A percentile compares a stretch with the other conserved stretches of the same genome.
These are phyloP conservation scores for Pristionchus maxplancki DNA, from an alignment of 2,888 invertebrate genomes.

Conservation along the genomic window DNA sequence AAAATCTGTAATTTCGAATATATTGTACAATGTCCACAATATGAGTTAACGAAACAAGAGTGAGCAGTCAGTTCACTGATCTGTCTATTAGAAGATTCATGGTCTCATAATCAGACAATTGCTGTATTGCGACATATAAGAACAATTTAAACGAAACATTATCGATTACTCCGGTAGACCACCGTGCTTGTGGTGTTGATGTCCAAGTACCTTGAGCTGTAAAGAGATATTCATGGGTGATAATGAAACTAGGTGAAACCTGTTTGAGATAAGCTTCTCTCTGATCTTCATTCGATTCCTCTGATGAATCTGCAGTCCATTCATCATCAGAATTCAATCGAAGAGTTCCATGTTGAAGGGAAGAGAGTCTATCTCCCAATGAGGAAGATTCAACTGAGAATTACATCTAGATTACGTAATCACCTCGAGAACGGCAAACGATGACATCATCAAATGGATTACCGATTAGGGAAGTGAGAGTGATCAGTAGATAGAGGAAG, in stretches of 20 bases:
- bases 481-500: neutral
- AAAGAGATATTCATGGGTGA: too few relatives aligned
- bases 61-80: neutral
- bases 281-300: constrained; percentile 37
- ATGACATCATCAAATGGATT: neutral
- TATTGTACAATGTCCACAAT: neutral
- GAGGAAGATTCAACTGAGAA: neutral
- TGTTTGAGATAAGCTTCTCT: neutral
- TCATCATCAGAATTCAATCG: constrained; percentile 1
- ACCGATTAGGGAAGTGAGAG: constrained; percentile 1
- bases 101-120: neutral
- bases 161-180: neutral
- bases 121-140: neutral
- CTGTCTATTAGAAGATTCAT: neutral
- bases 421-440: neutral
- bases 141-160: neutral
- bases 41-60: neutral
- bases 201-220: neutral
- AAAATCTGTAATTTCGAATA: neutral
- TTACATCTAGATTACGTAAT: neutral
- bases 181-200: neutral
- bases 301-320: constrained; percentile 31
- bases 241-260: neutral
- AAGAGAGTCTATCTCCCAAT: neutral
- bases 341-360: constrained; percentile 28